Conservation (phyloP, 2,888 invertebrate genomes). For the Myopa testacea region DNA sequence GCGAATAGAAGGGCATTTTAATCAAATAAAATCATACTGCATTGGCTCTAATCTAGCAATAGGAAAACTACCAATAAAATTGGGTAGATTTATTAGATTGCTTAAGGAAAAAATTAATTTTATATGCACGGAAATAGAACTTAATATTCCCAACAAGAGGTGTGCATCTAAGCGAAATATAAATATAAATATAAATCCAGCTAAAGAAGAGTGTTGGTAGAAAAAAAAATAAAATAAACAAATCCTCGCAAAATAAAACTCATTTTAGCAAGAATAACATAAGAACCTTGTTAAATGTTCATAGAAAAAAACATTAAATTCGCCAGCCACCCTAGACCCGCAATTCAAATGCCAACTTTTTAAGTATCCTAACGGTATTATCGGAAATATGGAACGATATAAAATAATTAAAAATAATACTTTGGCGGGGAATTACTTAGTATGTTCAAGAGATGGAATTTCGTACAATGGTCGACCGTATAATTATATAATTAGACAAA, state of each 20-base stretch:
- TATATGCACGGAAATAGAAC: conserved; percentile 8
- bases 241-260: too few relatives aligned
- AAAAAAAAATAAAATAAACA: too few relatives aligned
- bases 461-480: background rate
- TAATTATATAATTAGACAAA: background rate
- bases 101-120: background rate
- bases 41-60: background rate
- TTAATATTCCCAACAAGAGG: background rate
- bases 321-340: background rate
- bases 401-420: background rate
- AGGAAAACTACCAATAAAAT: background rate
- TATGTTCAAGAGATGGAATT: background rate
- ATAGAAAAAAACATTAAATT: too few relatives aligned
- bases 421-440: background rate
- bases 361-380: background rate
- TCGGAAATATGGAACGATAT: background rate
- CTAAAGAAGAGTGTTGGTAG: too few relatives aligned
- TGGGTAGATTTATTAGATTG: conserved; percentile 5
- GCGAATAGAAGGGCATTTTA: background rate
- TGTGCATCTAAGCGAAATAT: too few relatives aligned
- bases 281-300: background rate
- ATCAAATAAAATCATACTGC: background rate
- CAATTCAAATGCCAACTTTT: background rate
- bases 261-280: background rate
- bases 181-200: too few relatives aligned